Evolutionary conservation across 1,140 invertebrate species (phyloP).

Genomic region (Philaenus spumarius): DNA sequence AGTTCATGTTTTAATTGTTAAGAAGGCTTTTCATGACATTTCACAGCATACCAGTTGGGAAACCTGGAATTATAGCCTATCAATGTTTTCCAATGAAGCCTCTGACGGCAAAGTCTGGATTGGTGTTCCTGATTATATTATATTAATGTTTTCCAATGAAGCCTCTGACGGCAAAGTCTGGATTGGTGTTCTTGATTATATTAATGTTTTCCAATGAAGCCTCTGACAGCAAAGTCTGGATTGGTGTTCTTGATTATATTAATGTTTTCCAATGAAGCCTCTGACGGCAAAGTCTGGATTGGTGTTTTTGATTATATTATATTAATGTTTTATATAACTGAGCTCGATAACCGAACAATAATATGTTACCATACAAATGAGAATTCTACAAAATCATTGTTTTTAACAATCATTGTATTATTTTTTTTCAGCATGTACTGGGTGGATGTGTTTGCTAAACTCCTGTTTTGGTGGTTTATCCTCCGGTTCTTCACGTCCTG

Average conservation of each 20-base stretch:
- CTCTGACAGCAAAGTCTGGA: not conserved
- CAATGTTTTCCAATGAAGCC: not conserved
- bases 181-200: not conserved
- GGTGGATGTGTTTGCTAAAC: slow-evolving; percentile 45
- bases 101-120: not conserved
- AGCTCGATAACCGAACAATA: no score
- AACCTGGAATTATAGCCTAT: not conserved
- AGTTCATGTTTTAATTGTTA: slow-evolving; percentile 2
- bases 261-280: slow-evolving; percentile 14
- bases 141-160: not conserved
- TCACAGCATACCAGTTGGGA: slow-evolving; percentile 2
- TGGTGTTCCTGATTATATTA: not conserved
- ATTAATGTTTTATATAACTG: slow-evolving; percentile 13
- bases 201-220: slow-evolving; percentile 15
- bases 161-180: not conserved
- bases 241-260: not conserved
- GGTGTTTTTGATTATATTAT: not conserved
- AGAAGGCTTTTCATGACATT: slow-evolving; percentile 11
- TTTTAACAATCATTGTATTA: slow-evolving; percentile 14
- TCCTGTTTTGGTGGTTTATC: slow-evolving; percentile 40
- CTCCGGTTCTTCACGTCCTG: slow-evolving; percentile 35
- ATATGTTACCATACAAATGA: no score
- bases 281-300: not conserved
- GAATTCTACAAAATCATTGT: no score
- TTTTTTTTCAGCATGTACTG: slow-evolving; percentile 54